Base-by-base conservation (phyloP, 1,140 invertebrate genomes). In the Triops longicaudatus region DNA sequence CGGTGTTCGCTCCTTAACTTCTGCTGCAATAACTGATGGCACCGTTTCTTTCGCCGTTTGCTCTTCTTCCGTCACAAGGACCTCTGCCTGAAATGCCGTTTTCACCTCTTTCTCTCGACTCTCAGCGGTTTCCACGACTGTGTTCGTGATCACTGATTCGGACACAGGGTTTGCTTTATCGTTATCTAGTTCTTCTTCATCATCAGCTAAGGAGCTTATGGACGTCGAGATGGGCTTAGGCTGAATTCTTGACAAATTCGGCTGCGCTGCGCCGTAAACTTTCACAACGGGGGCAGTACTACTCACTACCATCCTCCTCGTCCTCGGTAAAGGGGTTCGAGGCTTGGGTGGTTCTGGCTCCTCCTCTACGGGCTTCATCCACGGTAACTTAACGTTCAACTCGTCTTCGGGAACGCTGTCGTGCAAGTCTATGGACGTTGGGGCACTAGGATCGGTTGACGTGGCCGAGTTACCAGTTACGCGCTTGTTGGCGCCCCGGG, bases 331-430 rank as follows among this genome's bases (percentile, higher is more conserved):
- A 63, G 43, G 22, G 12, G 26, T 27, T 74, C 31, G 76, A 27
- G 71, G 28, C 41, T 41, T 44, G 31, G 63, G 72, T 73, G 27
- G 43, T 26, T 41, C 63, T 17, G 26, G 63, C 28, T 43, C 37
- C 3, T 73, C 76, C 26, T 77, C 76, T 22, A 43, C 9, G 31
- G 41, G 42, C n/a, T 73, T 72, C 76, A 73, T 77, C 76, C 71
- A 73, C 22, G 72, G 76, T 17, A 73, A 73, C 17, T 72, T 27
- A 11, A 44, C 71, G 72, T 27, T 75, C 11, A 75, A 28, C 17
- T 75, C 74, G 14, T 75, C 63, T 11, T 75, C 74, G 26, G 74
- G 74, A 63, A 50, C 43, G 26, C 63, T 75, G 43, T 28, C 74
- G 43, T 10, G 37, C 43, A 50, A 43, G 28, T 17, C 42, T 17